Evolutionary conservation across 2,113 vertebrate species (phyloP).

Genomic region (Chaetorhynchus papuensis): DNA sequence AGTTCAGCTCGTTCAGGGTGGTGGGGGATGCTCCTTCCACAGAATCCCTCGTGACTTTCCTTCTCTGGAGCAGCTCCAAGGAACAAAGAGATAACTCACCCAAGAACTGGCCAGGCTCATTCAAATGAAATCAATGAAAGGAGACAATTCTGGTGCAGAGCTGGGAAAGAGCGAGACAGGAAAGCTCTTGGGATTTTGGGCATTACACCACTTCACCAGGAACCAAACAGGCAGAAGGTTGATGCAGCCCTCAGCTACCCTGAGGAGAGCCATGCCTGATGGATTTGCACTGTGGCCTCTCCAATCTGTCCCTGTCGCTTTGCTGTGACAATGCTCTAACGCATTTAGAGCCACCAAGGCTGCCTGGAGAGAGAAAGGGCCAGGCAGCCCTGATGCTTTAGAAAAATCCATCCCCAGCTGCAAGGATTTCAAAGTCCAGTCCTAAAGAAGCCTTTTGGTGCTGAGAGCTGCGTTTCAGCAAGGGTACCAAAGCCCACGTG

Average conservation of each 20-base stretch:
- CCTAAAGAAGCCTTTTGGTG: not conserved
- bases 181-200: not conserved
- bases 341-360: not conserved
- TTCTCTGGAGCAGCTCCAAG: not conserved
- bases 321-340: not conserved
- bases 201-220: not conserved
- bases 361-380: not conserved
- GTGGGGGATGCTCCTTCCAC: not conserved
- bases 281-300: not conserved
- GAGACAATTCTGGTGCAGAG: not conserved
- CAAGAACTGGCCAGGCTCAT: not conserved
- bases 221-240: not conserved
- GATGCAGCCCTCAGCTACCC: not conserved
- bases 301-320: not conserved
- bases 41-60: not conserved
- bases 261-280: not conserved
- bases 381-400: not conserved
- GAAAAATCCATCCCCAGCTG: not conserved
- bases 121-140: not conserved
- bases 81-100: not conserved
- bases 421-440: not conserved
- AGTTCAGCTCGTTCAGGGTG: accelerated
- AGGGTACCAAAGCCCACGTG: not conserved
- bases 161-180: not conserved
- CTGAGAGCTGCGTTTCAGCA: not conserved